A percentile compares a stretch with the other conserved stretches of the same genome.
These are phyloP conservation scores for Luperina testacea DNA, from an alignment of 2,888 invertebrate genomes.

Conservation along the genomic window DNA sequence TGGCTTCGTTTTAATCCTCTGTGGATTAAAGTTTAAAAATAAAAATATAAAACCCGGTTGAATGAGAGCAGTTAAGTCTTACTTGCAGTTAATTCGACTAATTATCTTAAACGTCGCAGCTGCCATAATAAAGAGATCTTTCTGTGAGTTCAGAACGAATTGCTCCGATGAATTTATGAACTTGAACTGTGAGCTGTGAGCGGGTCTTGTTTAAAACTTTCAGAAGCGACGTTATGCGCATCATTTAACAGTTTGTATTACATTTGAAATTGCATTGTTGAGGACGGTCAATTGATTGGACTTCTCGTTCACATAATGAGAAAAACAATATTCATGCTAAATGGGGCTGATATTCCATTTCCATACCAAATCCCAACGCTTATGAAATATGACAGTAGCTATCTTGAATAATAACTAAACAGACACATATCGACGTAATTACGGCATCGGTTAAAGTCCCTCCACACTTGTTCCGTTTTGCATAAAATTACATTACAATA, in stretches of 20 bases:
- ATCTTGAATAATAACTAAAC: conserved; percentile 58
- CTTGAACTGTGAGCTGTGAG: conserved; percentile 10
- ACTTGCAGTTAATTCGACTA: conserved; percentile 39
- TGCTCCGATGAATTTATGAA: conserved; percentile 36
- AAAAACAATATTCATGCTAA: background rate
- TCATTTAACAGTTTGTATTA: conserved; percentile 26
- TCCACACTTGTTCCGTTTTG: conserved; percentile 43
- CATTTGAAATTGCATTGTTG: background rate
- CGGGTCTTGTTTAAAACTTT: conserved; percentile 22
- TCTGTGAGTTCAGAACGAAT: conserved; percentile 5
- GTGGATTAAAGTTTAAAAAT: background rate
- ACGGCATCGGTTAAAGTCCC: conserved; percentile 58
- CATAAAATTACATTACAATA: conserved; percentile 1
- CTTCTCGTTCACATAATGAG: background rate
- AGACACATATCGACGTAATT: conserved; percentile 54
- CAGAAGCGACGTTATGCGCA: background rate
- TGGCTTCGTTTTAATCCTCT: background rate
- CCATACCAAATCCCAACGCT: conserved; percentile 6
- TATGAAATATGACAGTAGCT: conserved; percentile 54
- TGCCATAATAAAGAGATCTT: conserved; percentile 31
- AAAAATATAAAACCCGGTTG: background rate
- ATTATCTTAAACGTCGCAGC: conserved; percentile 37
- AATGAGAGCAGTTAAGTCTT: conserved; percentile 7
- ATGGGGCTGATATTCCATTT: background rate
- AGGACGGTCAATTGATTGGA: background rate